Evolutionary conservation across 2,797 vertebrate genomes (phyloP).

Genomic region (Schizopygopsis pylzovi): DNA sequence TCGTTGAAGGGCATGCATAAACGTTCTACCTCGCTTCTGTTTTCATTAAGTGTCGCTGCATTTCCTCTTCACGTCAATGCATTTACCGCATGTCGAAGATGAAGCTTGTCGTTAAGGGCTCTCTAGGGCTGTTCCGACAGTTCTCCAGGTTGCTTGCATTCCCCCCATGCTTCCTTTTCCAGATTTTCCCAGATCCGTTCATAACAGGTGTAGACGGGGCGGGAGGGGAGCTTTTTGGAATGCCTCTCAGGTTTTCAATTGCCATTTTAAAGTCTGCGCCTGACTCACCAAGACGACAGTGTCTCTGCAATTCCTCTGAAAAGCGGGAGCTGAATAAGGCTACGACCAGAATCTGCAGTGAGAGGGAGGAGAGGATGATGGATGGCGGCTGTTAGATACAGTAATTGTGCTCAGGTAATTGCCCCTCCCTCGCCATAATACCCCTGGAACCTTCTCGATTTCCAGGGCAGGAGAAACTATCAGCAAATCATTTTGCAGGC

Average conservation of each 20-base stretch:
- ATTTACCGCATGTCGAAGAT: conserved; percentile 26
- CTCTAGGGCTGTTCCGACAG: conserved; percentile 12
- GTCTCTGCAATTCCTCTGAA: conserved; percentile 74
- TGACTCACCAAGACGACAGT: conserved; percentile 71
- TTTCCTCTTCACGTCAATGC: conserved; percentile 39
- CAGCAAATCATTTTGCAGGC: conserved; percentile 45
- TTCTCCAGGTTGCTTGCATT: conserved; percentile 26
- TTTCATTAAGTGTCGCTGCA: conserved; percentile 31
- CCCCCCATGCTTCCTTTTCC: background rate
- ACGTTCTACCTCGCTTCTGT: background rate
- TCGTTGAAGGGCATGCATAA: conserved; percentile 9
- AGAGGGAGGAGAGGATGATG: conserved; percentile 77
- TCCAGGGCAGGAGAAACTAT: conserved; percentile 38
- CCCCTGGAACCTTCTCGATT: conserved; percentile 43
- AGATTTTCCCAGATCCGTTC: conserved; percentile 23
- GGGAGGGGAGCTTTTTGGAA: conserved; percentile 69
- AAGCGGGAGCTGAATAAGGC: conserved; percentile 59
- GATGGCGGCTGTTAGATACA: conserved; percentile 79
- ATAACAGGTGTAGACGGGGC: conserved; percentile 28
- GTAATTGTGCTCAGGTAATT: conserved; percentile 85
- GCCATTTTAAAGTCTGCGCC: conserved; percentile 51
- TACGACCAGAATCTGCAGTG: conserved; percentile 62
- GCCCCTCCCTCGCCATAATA: conserved; percentile 59
- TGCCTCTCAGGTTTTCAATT: conserved; percentile 78
- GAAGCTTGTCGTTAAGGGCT: conserved; percentile 12